phyloP scores from a whole-genome alignment of 2,888 invertebrate species.

The Agrochola lota region DNA sequence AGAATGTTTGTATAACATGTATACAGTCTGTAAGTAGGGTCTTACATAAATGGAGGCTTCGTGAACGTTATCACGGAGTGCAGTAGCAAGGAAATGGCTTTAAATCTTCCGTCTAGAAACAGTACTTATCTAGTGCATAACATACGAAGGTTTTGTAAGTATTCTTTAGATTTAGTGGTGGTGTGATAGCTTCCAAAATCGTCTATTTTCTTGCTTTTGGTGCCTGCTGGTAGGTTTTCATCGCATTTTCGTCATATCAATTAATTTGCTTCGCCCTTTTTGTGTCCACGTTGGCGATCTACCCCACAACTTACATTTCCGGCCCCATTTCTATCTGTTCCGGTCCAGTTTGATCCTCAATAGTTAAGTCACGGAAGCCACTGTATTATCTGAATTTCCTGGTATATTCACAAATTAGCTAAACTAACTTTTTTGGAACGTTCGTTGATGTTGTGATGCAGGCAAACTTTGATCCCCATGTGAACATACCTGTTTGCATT shows the following conservation, averaged over 20 bases:
- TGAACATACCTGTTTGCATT: slow-evolving; percentile 18
- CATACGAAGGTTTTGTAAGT: slow-evolving; percentile 8
- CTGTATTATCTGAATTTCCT: slow-evolving; percentile 24
- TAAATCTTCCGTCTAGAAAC: slow-evolving; percentile 60
- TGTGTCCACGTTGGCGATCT: slow-evolving; percentile 15
- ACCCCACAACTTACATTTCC: slow-evolving; percentile 12
- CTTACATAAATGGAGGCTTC: slow-evolving; percentile 70
- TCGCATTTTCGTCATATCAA: slow-evolving; percentile 10
- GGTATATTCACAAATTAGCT: slow-evolving; percentile 17
- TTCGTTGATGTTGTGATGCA: slow-evolving; percentile 33
- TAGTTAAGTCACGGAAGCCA: slow-evolving; percentile 30
- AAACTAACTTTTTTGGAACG: slow-evolving; percentile 42
- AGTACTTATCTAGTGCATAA: slow-evolving; percentile 37
- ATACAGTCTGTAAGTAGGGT: slow-evolving; percentile 40
- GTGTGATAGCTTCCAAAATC: background rate
- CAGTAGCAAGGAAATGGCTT: slow-evolving; percentile 70
- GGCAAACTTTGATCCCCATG: slow-evolving; percentile 30
- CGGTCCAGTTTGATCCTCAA: slow-evolving; percentile 30
- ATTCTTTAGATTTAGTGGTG: background rate
- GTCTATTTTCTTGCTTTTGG: background rate
- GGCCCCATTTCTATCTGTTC: slow-evolving; percentile 29
- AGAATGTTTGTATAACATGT: slow-evolving; percentile 33
- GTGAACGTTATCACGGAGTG: slow-evolving; percentile 75
- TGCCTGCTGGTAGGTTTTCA: background rate
- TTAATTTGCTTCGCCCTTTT: slow-evolving; percentile 25